phyloP scores from a whole-genome alignment of 2,797 vertebrate species.

The Florisuga fusca region DNA sequence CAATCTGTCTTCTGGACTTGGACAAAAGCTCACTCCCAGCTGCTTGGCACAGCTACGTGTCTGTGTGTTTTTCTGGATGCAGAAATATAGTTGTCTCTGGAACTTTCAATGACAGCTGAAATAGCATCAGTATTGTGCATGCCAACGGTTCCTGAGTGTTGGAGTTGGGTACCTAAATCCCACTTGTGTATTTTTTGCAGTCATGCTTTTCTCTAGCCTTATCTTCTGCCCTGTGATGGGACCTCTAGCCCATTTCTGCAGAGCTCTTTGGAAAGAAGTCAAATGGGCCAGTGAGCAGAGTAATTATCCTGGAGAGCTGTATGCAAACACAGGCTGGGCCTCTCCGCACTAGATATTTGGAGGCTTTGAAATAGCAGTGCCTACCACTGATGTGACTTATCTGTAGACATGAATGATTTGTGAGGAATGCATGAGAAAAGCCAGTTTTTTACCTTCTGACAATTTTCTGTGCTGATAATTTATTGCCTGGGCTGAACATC shows the following conservation, averaged over 20 bases:
- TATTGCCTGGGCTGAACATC: background rate
- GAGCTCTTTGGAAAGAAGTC: background rate
- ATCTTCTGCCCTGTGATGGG: background rate
- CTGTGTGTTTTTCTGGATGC: background rate
- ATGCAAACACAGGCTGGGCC: background rate
- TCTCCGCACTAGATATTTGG: background rate
- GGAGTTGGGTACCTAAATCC: rapidly evolving
- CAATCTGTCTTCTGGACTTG: background rate
- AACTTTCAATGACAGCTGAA: background rate
- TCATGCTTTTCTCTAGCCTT: background rate
- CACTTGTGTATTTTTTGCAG: background rate
- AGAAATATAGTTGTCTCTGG: background rate
- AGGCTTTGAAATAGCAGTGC: background rate
- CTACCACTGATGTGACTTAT: background rate
- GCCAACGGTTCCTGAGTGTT: background rate
- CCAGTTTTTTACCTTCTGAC: background rate
- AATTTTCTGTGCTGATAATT: background rate
- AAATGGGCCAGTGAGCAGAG: background rate
- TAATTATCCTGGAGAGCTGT: background rate
- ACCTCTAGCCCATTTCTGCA: background rate
- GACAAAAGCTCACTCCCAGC: background rate
- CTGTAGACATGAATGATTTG: background rate
- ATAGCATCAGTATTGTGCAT: no score
- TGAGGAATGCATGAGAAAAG: background rate
- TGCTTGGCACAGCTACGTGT: background rate